These are phyloP conservation scores for Lasioglossum leucozonium DNA, from an alignment of 2,888 invertebrate species.

Conservation along the genomic window DNA sequence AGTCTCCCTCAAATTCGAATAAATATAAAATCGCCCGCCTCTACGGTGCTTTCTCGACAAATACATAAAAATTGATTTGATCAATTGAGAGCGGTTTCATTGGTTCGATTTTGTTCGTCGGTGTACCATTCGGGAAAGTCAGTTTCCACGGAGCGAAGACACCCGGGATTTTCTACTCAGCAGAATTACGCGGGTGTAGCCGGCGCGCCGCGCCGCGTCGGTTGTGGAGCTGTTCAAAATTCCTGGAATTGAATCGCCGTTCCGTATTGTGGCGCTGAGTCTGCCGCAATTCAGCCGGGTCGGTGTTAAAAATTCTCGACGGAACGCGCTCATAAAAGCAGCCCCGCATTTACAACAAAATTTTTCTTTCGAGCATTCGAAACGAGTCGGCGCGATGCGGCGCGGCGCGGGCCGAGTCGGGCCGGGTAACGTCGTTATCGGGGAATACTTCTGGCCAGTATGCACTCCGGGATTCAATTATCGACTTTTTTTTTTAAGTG, in stretches of 20 bases:
- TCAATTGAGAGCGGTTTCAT: neutral
- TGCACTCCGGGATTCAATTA: conserved; percentile 43
- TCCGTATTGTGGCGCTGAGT: neutral
- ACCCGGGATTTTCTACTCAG: neutral
- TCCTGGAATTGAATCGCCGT: neutral
- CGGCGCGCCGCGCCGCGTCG: neutral
- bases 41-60: neutral
- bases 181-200: neutral
- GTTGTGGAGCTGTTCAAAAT: neutral
- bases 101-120: neutral
- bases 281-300: neutral
- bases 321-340: conserved; percentile 20
- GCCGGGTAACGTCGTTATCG: conserved; percentile 34
- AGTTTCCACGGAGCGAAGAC: neutral
- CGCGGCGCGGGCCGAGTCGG: neutral
- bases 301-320: conserved; percentile 8
- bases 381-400: neutral
- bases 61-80: neutral
- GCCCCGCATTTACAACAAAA: conserved; percentile 24
- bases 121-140: too few species aligned
- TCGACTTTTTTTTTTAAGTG: conserved; percentile 44
- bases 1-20: neutral
- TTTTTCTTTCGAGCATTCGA: conserved; percentile 41
- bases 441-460: conserved; percentile 32
- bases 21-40: neutral